A percentile compares a stretch with the other conserved stretches of the same genome.
Evolutionary conservation across 2,797 vertebrate genomes (phyloP).

Genomic region (Malurus leucopterus): DNA sequence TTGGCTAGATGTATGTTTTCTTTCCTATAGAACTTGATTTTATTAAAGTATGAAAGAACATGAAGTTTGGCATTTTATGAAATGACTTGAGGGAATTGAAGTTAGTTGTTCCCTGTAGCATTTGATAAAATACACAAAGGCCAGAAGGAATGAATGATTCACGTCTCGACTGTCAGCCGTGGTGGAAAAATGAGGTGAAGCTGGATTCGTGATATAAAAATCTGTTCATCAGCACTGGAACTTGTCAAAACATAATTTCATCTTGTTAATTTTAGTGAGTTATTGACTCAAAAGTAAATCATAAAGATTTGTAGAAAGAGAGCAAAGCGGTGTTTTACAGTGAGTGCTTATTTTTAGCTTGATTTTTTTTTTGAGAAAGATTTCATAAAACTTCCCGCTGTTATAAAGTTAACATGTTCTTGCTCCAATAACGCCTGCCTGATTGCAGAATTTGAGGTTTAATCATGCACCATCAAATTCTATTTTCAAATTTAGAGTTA

Average conservation of each 20-base stretch:
- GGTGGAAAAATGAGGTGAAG: constrained; percentile 24
- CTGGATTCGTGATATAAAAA: constrained; percentile 42
- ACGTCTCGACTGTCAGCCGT: constrained; percentile 25
- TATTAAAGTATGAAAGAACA: constrained; percentile 15
- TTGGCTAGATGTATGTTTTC: neutral
- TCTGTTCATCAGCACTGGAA: constrained; percentile 48
- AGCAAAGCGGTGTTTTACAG: constrained; percentile 30
- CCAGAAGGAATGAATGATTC: constrained; percentile 56
- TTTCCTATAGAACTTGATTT: constrained; percentile 6
- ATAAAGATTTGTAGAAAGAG: constrained; percentile 27
- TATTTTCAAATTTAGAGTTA: constrained; percentile 17
- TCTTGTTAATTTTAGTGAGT: constrained; percentile 59
- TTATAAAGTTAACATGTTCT: neutral
- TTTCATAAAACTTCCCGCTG: neutral
- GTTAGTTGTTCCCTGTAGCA: constrained; percentile 16
- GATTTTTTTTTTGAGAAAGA: neutral
- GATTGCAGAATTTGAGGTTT: constrained; percentile 14
- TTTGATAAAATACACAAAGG: constrained; percentile 33
- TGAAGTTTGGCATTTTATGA: constrained; percentile 19
- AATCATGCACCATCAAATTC: constrained; percentile 34
- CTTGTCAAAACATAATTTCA: constrained; percentile 63
- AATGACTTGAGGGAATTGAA: neutral
- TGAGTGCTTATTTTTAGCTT: neutral
- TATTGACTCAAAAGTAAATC: constrained; percentile 53
- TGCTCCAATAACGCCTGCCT: neutral